These are phyloP conservation scores for Catharus fuscescens DNA, from an alignment of 2,113 vertebrate genomes.

Conservation along the genomic window DNA sequence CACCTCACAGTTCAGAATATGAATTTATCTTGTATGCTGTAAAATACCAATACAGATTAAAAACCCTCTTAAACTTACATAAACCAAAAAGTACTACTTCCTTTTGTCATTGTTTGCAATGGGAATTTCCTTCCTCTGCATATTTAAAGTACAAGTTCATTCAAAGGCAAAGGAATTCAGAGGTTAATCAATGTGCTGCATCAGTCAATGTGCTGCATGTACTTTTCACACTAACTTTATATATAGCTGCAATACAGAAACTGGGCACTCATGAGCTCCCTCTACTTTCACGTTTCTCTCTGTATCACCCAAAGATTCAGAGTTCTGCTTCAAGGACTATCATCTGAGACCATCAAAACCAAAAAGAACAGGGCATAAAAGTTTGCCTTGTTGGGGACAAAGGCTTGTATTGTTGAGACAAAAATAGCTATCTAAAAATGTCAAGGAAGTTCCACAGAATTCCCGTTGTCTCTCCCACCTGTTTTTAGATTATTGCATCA, in stretches of 20 bases:
- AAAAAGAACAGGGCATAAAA: neutral
- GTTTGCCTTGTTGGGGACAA: neutral
- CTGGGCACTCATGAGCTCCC: neutral
- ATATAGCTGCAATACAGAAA: neutral
- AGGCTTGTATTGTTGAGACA: neutral
- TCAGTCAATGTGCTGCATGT: neutral
- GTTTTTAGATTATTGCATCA: neutral
- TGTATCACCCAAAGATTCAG: neutral
- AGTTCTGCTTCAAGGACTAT: neutral
- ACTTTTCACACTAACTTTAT: neutral
- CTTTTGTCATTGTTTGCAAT: neutral
- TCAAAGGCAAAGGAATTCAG: neutral
- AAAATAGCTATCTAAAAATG: neutral
- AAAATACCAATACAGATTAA: neutral
- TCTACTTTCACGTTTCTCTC: neutral
- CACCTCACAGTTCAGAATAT: neutral
- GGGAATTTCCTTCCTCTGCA: neutral
- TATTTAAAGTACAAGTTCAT: neutral
- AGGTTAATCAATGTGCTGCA: neutral
- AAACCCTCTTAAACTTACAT: accelerated
- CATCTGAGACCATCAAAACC: neutral
- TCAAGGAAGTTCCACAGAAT: conserved; percentile 1
- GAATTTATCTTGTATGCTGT: neutral
- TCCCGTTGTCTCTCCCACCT: neutral
- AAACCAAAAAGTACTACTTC: neutral